A percentile compares a stretch with the other conserved stretches of the same genome.
Evolutionary conservation across 2,797 vertebrate genomes (phyloP).

Genomic region (Galaxias olidus): DNA sequence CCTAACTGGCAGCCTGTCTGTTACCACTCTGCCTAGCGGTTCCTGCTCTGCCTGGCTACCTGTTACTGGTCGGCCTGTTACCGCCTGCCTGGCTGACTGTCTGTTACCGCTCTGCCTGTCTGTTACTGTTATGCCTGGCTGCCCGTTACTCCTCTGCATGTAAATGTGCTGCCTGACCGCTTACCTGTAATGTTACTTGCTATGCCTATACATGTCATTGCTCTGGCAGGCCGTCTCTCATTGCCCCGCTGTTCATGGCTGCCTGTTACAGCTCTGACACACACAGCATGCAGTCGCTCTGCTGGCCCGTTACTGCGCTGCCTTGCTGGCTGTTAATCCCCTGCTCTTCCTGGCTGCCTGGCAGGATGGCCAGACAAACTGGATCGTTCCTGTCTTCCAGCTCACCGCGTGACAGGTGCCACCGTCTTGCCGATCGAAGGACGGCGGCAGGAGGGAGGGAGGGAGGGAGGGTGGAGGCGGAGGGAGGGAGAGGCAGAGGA

Average conservation of each 20-base stretch:
- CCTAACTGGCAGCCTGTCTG: neutral
- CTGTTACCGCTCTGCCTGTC: too few species aligned
- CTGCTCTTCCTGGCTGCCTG: neutral
- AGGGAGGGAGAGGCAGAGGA: too few species aligned
- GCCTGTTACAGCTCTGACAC: neutral
- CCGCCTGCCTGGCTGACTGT: neutral
- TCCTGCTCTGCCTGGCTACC: neutral
- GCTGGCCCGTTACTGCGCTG: neutral
- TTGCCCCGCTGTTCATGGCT: too few species aligned
- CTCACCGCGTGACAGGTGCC: constrained; percentile 42
- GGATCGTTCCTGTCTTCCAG: constrained; percentile 52
- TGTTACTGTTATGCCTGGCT: too few species aligned
- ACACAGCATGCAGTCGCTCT: neutral
- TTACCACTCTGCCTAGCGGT: neutral
- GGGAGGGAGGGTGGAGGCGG: constrained; percentile 7
- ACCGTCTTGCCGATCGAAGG: constrained; percentile 13
- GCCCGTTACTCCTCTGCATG: too few species aligned
- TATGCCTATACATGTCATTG: too few species aligned
- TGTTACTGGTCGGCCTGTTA: neutral
- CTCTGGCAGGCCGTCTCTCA: too few species aligned
- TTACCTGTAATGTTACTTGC: too few species aligned
- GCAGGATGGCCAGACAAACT: constrained; percentile 38
- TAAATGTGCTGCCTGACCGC: too few species aligned
- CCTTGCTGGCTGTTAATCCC: neutral
- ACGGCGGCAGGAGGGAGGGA: constrained; percentile 9